phyloP scores from a whole-genome alignment of 2,113 vertebrate species.

The Ahaetulla prasina region DNA sequence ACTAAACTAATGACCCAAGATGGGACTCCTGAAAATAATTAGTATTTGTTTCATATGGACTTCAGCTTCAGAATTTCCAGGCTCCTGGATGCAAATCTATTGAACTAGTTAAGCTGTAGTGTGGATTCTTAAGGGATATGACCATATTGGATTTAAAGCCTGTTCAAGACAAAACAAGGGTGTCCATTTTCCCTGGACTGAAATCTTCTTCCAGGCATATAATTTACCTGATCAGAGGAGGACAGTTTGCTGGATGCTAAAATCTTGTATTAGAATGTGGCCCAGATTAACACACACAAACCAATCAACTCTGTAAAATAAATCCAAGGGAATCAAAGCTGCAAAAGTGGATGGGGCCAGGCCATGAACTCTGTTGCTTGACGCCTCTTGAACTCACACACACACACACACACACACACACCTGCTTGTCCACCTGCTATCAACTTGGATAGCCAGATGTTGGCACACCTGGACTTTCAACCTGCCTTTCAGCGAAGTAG shows the following conservation, averaged over 20 bases:
- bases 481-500: background rate
- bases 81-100: background rate
- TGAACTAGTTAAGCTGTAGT: background rate
- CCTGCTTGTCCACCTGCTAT: too few relatives aligned
- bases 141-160: background rate
- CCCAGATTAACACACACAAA: background rate
- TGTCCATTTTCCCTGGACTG: background rate
- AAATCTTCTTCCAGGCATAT: background rate
- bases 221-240: background rate
- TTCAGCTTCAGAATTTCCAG: background rate
- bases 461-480: background rate
- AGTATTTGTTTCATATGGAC: background rate
- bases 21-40: background rate
- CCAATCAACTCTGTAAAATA: background rate
- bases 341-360: background rate
- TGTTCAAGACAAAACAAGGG: background rate
- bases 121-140: background rate
- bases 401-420: too few relatives aligned
- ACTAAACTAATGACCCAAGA: background rate
- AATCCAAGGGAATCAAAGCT: too few relatives aligned
- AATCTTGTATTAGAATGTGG: background rate
- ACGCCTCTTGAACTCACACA: too few relatives aligned
- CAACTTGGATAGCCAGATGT: too few relatives aligned
- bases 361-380: background rate
- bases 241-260: too few relatives aligned